Conservation (phyloP, 2,888 invertebrate species). For the Drosophila neutralis region DNA sequence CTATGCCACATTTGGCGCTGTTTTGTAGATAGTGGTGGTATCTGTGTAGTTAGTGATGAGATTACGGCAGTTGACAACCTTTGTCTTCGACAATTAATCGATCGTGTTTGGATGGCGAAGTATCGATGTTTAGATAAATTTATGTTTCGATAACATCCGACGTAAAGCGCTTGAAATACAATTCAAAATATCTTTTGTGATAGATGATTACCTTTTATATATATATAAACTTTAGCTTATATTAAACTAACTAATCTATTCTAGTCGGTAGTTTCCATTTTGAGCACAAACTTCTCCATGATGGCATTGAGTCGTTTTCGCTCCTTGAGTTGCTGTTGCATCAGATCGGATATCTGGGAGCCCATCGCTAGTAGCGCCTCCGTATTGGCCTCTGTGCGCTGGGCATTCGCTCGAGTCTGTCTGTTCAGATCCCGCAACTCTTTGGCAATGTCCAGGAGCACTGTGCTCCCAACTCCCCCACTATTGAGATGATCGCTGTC, state of each 20-base stretch:
- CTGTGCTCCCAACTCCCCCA: conserved; percentile 13
- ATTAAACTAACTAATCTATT: conserved; percentile 4
- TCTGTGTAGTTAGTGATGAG: conserved; percentile 10
- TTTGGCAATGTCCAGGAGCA: conserved; percentile 63
- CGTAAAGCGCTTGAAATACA: background rate
- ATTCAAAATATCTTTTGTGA: background rate
- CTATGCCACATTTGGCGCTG: conserved; percentile 47
- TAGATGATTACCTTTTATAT: background rate
- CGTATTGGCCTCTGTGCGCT: conserved; percentile 62
- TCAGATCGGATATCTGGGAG: conserved; percentile 62
- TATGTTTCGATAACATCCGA: background rate
- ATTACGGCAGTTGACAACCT: background rate
- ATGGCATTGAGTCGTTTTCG: conserved; percentile 66
- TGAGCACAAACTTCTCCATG: conserved; percentile 68
- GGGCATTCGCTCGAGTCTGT: conserved; percentile 62
- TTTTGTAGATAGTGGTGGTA: conserved; percentile 30
- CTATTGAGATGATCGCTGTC: conserved; percentile 25
- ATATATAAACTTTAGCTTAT: background rate
- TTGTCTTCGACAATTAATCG: conserved; percentile 3
- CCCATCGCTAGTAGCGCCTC: conserved; percentile 67
- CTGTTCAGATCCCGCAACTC: conserved; percentile 60
- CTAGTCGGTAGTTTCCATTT: conserved; percentile 66
- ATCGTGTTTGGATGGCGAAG: background rate
- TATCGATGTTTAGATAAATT: background rate
- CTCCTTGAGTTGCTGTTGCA: conserved; percentile 68